A percentile compares a stretch with the other conserved stretches of the same genome.
phyloP scores from a whole-genome alignment of 2,113 vertebrate species.

The Sylvicapra grimmia region DNA sequence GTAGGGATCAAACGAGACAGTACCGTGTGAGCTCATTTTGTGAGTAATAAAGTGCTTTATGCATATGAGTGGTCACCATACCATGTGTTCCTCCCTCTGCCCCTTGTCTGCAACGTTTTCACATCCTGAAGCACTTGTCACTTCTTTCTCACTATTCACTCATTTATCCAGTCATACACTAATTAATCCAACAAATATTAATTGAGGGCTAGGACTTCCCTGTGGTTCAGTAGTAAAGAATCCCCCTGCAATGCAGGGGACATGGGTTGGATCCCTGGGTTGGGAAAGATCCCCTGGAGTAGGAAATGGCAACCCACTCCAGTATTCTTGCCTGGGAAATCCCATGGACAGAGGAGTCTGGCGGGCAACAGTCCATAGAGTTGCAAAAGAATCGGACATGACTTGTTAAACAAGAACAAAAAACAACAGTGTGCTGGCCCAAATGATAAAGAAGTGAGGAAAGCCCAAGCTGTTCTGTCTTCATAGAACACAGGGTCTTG shows the following conservation, averaged over 20 bases:
- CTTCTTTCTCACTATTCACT: background rate
- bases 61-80: background rate
- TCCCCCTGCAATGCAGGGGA: background rate
- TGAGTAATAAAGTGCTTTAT: background rate
- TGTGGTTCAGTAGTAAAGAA: background rate
- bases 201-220: background rate
- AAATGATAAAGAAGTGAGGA: background rate
- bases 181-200: conserved; percentile 6
- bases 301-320: background rate
- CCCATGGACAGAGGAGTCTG: background rate
- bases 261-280: background rate
- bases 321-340: background rate
- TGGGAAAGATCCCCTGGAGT: background rate
- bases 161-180: background rate
- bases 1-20: background rate
- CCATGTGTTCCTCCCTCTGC: background rate
- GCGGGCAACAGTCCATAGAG: background rate
- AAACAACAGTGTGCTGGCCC: background rate
- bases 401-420: background rate
- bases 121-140: background rate
- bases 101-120: background rate
- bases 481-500: background rate
- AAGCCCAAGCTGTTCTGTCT: background rate
- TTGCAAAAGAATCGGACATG: background rate
- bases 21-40: background rate